These are phyloP conservation scores for Nettapus auritus DNA, from an alignment of 2,113 vertebrate species.

Conservation along the genomic window DNA sequence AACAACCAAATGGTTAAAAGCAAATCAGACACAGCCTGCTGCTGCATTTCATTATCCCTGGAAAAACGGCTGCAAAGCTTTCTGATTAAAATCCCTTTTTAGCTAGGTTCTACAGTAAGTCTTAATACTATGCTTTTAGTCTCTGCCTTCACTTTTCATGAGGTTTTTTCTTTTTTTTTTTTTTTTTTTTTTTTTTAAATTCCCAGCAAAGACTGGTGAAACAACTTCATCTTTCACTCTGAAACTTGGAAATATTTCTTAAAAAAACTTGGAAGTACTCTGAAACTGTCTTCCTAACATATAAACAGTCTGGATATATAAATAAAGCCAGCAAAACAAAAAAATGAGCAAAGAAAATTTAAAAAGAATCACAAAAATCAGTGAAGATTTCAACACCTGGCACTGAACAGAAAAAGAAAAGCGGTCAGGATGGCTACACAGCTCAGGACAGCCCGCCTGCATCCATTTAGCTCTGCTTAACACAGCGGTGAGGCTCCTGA, in stretches of 20 bases:
- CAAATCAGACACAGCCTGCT: neutral
- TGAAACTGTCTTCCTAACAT: neutral
- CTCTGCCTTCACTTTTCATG: neutral
- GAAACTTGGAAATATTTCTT: neutral
- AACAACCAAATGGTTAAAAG: neutral
- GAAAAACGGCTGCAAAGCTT: neutral
- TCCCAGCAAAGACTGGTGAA: neutral
- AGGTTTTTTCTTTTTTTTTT: neutral
- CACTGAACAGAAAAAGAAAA: neutral
- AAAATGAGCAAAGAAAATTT: neutral
- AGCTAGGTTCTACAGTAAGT: neutral
- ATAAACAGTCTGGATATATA: neutral
- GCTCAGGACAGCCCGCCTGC: neutral
- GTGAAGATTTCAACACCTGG: neutral
- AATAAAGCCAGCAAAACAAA: neutral
- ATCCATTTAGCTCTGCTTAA: neutral
- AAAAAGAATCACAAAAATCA: too few species aligned
- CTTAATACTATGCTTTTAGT: neutral
- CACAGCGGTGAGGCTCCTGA: neutral
- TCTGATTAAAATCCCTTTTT: slow-evolving; percentile 17
- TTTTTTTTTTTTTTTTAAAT: neutral
- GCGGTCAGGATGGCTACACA: neutral
- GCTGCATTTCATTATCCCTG: slow-evolving; percentile 17
- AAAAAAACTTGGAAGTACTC: neutral
- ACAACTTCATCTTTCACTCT: neutral